Evolutionary conservation across 1,140 invertebrate genomes (phyloP).

Genomic region (Achroia grisella): DNA sequence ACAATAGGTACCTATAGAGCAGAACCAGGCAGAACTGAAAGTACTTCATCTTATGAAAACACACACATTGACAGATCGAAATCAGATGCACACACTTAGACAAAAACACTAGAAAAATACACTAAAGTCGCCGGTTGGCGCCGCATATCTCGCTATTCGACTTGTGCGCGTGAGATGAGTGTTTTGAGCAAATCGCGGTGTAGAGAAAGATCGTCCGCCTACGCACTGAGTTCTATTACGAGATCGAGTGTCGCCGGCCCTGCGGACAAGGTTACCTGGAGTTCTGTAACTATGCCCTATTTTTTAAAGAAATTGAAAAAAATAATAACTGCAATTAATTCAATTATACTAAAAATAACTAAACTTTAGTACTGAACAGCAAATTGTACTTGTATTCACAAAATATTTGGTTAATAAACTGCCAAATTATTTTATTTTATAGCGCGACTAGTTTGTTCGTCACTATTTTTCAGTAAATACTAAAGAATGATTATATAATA

Average conservation of each 20-base stretch:
- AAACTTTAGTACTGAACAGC: no score
- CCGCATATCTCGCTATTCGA: constrained; percentile 23
- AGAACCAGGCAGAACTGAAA: constrained; percentile 53
- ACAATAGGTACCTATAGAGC: constrained; percentile 36
- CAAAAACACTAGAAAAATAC: not conserved
- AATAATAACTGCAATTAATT: no score
- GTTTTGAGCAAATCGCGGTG: constrained; percentile 52
- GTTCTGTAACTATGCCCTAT: constrained; percentile 8
- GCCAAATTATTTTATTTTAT: no score
- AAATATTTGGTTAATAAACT: no score
- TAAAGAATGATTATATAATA: no score
- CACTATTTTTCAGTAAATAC: no score
- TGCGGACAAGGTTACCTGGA: constrained; percentile 61
- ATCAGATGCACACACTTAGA: not conserved
- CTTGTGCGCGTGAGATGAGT: constrained; percentile 31
- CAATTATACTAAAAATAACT: no score
- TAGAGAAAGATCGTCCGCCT: constrained; percentile 56
- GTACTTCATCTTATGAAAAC: constrained; percentile 35
- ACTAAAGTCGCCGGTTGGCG: no score
- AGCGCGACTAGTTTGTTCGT: no score
- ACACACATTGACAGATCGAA: constrained; percentile 13
- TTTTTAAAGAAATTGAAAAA: not conserved
- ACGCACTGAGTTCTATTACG: constrained; percentile 54
- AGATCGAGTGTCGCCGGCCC: constrained; percentile 51
- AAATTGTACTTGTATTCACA: no score